Base-by-base conservation (phyloP, 1,140 invertebrate genomes). In the Neuroterus valhalla region DNA sequence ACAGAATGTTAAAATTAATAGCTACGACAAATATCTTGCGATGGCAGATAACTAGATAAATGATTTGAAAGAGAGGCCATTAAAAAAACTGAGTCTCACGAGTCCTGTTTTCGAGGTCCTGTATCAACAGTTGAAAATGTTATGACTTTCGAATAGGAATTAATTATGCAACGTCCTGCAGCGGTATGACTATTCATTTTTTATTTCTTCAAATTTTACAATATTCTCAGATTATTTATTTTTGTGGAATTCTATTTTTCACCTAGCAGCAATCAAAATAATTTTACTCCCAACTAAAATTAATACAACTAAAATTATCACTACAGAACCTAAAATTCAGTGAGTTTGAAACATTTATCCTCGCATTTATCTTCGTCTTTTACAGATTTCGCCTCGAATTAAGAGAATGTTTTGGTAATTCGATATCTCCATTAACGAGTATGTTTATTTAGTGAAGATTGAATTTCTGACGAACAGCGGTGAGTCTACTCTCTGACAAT, bases 391-490 rank as follows among this genome's bases (percentile, higher is more conserved):
- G 52, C 77, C 66, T 81, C 83, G 83, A 81, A 85, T 85, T 78
- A 85, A 83, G 66, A 74, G 45, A 70, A 75, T 75, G 73, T 80
- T 46, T 23, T 52, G 52, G 86, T 84, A 86, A 87, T 83, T 85
- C 78, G 81, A 86, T 87, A 82, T 83, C 84, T 83, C 81, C 75
- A 82, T 84, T 82, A 83, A 76, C 81, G 75, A 67, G 19, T 67
- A 14, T 77, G 46, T 48, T 48, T 48, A 48, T 19, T 8, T 8
- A 17, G 17, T 48, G 1, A 48, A 48, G 46, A 3, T 48, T 17
- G n/a, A 17, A 48, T 17, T 48, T 48, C n/a, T 38, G 31, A 38
- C 4, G 31, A 38, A 38, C 10, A 8, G 5, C 31, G 10, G 31
- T 38, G 31, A 38, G 31, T 8, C 31, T 8, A 5, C 31, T 38